phyloP scores from a whole-genome alignment of 2,888 invertebrate genomes.

The Meteorus cinctellus region DNA sequence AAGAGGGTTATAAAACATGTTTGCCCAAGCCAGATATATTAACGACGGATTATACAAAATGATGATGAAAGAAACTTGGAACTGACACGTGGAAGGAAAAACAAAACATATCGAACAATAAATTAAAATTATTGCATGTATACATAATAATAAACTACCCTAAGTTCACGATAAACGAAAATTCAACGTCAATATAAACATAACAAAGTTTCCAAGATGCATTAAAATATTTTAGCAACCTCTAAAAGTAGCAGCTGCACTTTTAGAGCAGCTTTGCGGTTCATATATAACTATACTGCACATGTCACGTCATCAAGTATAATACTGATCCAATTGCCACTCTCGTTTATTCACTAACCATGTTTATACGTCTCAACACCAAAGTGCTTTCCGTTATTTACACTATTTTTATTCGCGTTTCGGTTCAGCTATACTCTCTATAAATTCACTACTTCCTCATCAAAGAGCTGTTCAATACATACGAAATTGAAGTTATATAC shows the following conservation, averaged over 20 bases:
- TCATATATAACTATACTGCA: neutral
- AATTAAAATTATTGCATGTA: neutral
- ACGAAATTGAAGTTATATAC: neutral
- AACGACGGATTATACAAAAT: neutral
- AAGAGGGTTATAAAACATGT: neutral
- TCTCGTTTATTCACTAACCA: neutral
- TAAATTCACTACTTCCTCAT: neutral
- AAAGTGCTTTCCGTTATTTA: neutral
- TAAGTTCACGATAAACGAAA: neutral
- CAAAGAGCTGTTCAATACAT: conserved; percentile 6
- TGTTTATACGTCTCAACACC: neutral
- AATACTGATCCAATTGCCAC: too few relatives aligned
- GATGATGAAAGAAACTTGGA: neutral
- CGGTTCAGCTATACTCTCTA: neutral
- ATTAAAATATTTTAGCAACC: neutral
- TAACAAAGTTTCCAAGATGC: neutral
- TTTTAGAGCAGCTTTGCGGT: neutral
- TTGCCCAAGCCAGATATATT: neutral
- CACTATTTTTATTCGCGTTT: conserved; percentile 5
- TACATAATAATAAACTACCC: neutral
- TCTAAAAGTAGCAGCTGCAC: neutral
- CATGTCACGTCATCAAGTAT: neutral
- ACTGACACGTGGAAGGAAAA: neutral
- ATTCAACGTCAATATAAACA: neutral
- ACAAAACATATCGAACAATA: neutral